Base-by-base conservation (phyloP, 2,113 vertebrate genomes). In the Rhodinocichla rosea region DNA sequence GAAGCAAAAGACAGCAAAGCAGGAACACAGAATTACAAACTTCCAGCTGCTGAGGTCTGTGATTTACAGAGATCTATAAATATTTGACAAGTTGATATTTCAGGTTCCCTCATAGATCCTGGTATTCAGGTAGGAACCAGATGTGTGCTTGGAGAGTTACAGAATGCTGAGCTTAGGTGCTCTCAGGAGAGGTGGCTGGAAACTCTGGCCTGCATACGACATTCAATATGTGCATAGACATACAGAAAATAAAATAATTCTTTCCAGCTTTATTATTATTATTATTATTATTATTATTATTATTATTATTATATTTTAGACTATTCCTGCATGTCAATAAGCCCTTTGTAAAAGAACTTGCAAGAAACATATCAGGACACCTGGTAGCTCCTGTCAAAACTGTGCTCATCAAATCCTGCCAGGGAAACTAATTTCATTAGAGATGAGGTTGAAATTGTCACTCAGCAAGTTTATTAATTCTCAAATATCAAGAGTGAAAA, bases 401-500 rank as follows among this genome's bases (percentile, higher is more conserved):
- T 57, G 39, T 69, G 85, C 15, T 95, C 85, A 94, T 93, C 83
- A 53, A 16, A 77, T 95, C 59, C 50, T 95, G 40, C 79, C 79
- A 86, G 45, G 64, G 52, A 85, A 79, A 57, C 37, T 94, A 42
- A 97, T 95, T 93, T 96, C 88, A 88, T 95, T 94, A 92, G 45
- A 64, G 76, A 83, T 78, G 84, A 87, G 73, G 77, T 70, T 92
- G 85, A 52, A 81, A 86, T 94, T 96, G 94, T 94, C 94, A 91
- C 87, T 94, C 64, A 76, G 93, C 76, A 94, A 88, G 85, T 95
- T 83, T 96, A 95, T 96, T 96, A 96, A 96, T 95, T 95, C 78
- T 74, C 89, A 71, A 27, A 62, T 92, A 96, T 67, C 28, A 88
- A 92, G 93, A 94, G 86, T 87, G 56, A 90, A 68, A 62, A 92